A percentile compares a stretch with the other conserved stretches of the same genome.
These are phyloP conservation scores for Tenthredo livida DNA, from an alignment of 2,888 invertebrate species.

Conservation along the genomic window DNA sequence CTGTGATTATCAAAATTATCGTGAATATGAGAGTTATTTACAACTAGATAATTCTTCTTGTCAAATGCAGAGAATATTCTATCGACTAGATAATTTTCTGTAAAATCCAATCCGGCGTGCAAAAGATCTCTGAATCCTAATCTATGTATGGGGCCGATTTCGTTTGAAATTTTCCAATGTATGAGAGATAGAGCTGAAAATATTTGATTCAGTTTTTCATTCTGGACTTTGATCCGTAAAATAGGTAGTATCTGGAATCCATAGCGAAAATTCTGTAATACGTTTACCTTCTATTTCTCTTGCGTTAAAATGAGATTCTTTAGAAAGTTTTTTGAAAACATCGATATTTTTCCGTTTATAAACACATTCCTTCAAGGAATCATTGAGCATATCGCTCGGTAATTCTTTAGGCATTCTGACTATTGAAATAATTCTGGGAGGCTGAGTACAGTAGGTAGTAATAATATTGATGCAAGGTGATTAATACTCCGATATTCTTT, in stretches of 20 bases:
- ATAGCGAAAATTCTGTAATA: neutral
- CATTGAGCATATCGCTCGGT: constrained; percentile 67
- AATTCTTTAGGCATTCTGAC: constrained; percentile 70
- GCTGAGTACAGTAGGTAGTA: neutral
- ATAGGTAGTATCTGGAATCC: neutral
- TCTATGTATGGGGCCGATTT: constrained; percentile 67
- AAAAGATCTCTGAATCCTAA: constrained; percentile 69
- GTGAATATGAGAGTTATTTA: constrained; percentile 55
- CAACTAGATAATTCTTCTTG: constrained; percentile 62
- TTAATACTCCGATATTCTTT: neutral
- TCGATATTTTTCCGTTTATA: constrained; percentile 68
- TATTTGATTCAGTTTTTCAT: neutral
- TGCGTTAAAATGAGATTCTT: constrained; percentile 66
- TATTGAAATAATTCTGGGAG: neutral
- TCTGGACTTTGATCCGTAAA: neutral
- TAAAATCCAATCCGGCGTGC: constrained; percentile 72
- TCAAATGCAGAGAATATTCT: constrained; percentile 70
- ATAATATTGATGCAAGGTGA: neutral
- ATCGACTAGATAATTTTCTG: constrained; percentile 72
- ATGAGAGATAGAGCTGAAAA: constrained; percentile 70
- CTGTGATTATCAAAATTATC: neutral
- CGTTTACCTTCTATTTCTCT: constrained; percentile 70
- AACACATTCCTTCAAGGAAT: constrained; percentile 67
- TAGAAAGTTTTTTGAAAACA: constrained; percentile 66
- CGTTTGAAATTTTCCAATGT: constrained; percentile 67